Percentiles rank a stretch among this genome's conserved stretches.
Conservation (phyloP, 1,140 invertebrate genomes). For the Bombyx mandarina region DNA sequence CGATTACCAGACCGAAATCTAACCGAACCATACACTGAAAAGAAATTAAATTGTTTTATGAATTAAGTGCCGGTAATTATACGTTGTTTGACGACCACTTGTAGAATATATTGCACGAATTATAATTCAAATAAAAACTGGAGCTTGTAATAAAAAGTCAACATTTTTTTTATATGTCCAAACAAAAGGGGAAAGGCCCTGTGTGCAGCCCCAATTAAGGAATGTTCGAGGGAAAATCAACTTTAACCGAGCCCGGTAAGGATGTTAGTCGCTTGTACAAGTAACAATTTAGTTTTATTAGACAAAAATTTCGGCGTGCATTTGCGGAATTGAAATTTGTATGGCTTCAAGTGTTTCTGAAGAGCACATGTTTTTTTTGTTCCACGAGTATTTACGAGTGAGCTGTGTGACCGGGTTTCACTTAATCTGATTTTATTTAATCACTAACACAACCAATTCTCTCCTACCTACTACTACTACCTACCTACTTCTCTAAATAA, state of each 20-base stretch:
- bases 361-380: too few species aligned
- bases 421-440: too few species aligned
- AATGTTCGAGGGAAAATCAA: conserved; percentile 9
- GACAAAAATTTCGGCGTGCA: conserved; percentile 31
- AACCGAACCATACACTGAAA: too few species aligned
- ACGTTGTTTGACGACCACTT: conserved; percentile 8
- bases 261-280: conserved; percentile 2
- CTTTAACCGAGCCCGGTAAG: conserved; percentile 3
- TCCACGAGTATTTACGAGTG: too few species aligned
- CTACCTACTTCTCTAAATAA: too few species aligned
- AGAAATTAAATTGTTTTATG: too few species aligned
- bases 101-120: conserved; percentile 23
- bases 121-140: conserved; percentile 31
- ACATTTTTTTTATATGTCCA: conserved; percentile 37
- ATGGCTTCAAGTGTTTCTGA: conserved; percentile 3
- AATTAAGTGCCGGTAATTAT: conserved; percentile 4
- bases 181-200: conserved; percentile 21
- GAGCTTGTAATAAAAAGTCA: conserved; percentile 30
- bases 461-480: too few species aligned
- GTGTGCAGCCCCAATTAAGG: conserved; percentile 14
- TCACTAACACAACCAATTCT: too few species aligned
- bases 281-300: conserved; percentile 19
- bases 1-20: too few species aligned
- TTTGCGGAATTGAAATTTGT: conserved; percentile 41
- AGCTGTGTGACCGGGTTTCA: too few species aligned